Base-by-base conservation (phyloP, 2,113 vertebrate genomes). In the Sitta europaea region DNA sequence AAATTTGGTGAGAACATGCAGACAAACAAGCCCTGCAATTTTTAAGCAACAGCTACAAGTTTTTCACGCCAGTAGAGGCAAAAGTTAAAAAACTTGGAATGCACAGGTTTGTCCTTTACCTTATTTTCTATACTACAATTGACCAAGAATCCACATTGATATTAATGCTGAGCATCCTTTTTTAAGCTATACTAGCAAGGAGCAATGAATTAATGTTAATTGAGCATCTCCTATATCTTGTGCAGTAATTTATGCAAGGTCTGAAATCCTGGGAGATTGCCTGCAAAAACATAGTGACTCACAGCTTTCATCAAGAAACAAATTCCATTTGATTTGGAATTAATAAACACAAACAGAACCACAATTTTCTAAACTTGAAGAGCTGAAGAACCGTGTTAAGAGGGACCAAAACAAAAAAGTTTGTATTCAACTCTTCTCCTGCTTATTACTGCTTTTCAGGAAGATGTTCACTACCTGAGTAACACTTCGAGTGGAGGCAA, bases 401-500 rank as follows among this genome's bases (percentile, higher is more conserved):
- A 63, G 6, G 4, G 20, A 62, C 4, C 35, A 63, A 71, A 86
- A 54, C 16, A 20, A 75, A 23, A 3, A 50, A 5, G 11, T 17
- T 47, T 36, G 22, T 17, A 23, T 6, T 29, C 9, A 45, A 33
- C 9, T 47, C 29, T 59, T 4, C 9, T 14, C 22, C 35, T 70
- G 13, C 22, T 40, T 48, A 59, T 14, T 43, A 50, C 3, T 42
- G 40, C 9, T 14, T 59, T 80, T 47, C 20, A 80, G 47, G n/a
- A 82, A 78, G 14, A 28, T 27, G 24, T 66, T 82, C 7, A 3
- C 16, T 70, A 74, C 36, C 50, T 25, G 50, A 38, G 6, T 17
- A 65, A 78, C 0, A 0, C 53, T 43, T 5, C 1, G 1, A 65
- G 16, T 4, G 2, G 15, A 77, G 5, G 20, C 11, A 88, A 92